Evolutionary conservation across 2,113 vertebrate species (phyloP), one percentile per base, ranked within the genome.

Genomic region (Poecilia latipinna): DNA sequence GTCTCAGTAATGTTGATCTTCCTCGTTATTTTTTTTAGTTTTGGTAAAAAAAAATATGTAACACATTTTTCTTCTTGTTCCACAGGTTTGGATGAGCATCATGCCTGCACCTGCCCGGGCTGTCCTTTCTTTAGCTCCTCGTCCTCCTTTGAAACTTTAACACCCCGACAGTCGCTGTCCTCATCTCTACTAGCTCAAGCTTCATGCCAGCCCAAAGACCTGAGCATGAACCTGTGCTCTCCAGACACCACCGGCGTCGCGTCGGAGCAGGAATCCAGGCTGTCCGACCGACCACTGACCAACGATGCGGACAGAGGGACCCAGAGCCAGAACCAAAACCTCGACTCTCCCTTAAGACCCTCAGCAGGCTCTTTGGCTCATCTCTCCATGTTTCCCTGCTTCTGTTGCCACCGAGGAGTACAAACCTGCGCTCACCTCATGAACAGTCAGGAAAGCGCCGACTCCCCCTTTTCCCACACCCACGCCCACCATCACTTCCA

Each of bases 41-140:
- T n/a, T 64, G 8, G 1, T 12, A 28, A 32, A 64, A 4, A 39
- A 37, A 64, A 4, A 42, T 32, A 4, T 19, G 0, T 65, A 19
- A 54, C 22, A 11, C 60, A 29, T 6, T 51, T 12, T 33, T 39
- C 19, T 70, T 2, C 42, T 61, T 80, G n/a, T 71, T 15, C 12
- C 2, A 11, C 44, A 35, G 15, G n/a, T 76, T 32, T 78, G 93
- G 94, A 89, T 77, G 78, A 88, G 60, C 91, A 88, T 77, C 86
- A 75, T 8, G 80, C 82, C 68, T 95, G 94, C 85, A 90, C 89
- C 65, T 95, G 94, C 77, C 92, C 93, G 0, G 91, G 93, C 68
- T 94, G 94, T 74, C 94, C 94, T 1, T 93, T 87, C 73, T 93
- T 92, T 67, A 82, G 86, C 5, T 75, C 70, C 4, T 31, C 89